A percentile compares a stretch with the other conserved stretches of the same genome.
These are phyloP conservation scores for Drosophila leontia DNA, from an alignment of 1,140 invertebrate species.

Conservation along the genomic window DNA sequence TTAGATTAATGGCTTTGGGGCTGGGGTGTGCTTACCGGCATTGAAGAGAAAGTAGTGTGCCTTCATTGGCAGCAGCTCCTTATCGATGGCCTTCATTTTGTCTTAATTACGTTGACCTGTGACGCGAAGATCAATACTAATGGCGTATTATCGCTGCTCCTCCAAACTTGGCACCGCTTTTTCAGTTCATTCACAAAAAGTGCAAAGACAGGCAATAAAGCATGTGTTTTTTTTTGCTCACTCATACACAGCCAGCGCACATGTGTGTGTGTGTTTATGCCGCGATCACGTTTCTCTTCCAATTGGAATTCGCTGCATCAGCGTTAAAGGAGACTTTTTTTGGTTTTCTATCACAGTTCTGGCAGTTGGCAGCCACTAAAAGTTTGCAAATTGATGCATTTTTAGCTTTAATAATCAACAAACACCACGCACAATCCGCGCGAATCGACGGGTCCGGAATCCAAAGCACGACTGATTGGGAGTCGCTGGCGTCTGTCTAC, in stretches of 20 bases:
- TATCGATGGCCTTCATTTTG: conserved; percentile 87
- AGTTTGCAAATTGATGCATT: conserved; percentile 18
- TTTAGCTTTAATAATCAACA: conserved; percentile 3
- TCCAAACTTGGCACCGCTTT: neutral
- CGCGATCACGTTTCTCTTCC: conserved; percentile 65
- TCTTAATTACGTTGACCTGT: conserved; percentile 18
- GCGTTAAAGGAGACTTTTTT: neutral
- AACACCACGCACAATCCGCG: conserved; percentile 5
- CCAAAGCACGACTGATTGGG: conserved; percentile 27
- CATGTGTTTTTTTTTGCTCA: conserved; percentile 18
- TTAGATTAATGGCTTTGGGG: conserved; percentile 37
- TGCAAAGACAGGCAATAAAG: conserved; percentile 31
- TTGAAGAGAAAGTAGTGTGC: conserved; percentile 95
- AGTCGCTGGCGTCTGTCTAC: conserved; percentile 6
- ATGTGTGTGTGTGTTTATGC: conserved; percentile 15
- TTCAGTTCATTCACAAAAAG: conserved; percentile 44
- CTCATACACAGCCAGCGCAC: conserved; percentile 3
- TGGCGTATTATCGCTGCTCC: conserved; percentile 7
- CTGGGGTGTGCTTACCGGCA: conserved; percentile 88
- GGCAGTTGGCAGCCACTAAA: neutral
- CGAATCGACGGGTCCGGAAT: conserved; percentile 8
- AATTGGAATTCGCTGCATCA: conserved; percentile 28
- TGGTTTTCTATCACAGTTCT: conserved; percentile 24
- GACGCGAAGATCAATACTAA: conserved; percentile 38
- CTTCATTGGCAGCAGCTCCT: conserved; percentile 92